These are phyloP conservation scores for Trachemys scripta DNA, from an alignment of 2,113 vertebrate species.

Conservation along the genomic window DNA sequence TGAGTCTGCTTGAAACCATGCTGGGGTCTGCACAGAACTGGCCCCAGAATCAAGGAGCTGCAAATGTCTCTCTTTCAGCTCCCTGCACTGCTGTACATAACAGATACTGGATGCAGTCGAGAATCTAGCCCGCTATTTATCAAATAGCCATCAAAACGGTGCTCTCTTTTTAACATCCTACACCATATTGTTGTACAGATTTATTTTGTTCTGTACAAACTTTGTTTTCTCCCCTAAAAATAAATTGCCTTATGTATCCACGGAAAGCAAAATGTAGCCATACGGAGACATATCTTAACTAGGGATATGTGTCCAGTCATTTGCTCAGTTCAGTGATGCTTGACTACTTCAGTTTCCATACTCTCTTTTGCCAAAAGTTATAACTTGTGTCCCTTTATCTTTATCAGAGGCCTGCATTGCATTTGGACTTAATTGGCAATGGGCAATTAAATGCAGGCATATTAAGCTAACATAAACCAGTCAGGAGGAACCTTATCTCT, in stretches of 20 bases:
- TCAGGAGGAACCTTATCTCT: not conserved
- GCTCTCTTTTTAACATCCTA: not conserved
- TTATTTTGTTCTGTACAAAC: not conserved
- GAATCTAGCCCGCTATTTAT: not conserved
- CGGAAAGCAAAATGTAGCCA: not conserved
- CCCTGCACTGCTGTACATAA: not conserved
- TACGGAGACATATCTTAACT: not conserved
- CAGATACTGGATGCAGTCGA: fast-evolving
- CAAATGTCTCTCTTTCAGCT: fast-evolving
- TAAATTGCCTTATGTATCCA: not conserved
- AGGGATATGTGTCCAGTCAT: fast-evolving
- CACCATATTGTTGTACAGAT: not conserved
- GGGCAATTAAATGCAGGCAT: not conserved
- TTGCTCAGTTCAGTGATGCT: not conserved
- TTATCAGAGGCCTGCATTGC: not conserved
- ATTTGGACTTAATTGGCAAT: not conserved
- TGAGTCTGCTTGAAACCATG: not conserved
- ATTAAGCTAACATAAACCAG: not conserved
- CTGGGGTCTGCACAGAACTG: not conserved
- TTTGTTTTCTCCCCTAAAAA: not conserved
- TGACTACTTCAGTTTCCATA: fast-evolving
- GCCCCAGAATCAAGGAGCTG: fast-evolving
- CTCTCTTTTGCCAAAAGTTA: not conserved
- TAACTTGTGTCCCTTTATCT: not conserved
- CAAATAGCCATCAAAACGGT: not conserved